Percentiles rank a stretch among this genome's conserved stretches.
Conservation (phyloP, 2,888 invertebrate genomes). For the Bimastos eiseni region DNA sequence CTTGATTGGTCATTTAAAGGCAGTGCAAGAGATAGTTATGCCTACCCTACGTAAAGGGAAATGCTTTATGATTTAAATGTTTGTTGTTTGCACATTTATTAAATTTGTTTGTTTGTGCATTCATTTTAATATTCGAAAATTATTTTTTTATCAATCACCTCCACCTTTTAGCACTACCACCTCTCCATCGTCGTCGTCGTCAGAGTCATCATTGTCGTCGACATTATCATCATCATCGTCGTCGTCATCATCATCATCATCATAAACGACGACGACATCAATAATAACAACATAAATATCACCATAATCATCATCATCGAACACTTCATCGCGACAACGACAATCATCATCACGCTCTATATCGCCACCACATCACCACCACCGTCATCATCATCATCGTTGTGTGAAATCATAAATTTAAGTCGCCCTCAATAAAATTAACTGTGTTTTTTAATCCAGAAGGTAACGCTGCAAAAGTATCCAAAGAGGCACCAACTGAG, state of each 20-base stretch:
- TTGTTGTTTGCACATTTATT: not conserved
- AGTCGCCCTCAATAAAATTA: not conserved
- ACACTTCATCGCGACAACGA: no score
- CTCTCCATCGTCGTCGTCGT: not conserved
- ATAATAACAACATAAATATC: no score
- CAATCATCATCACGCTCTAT: no score
- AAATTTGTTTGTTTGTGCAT: not conserved
- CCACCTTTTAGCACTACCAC: not conserved
- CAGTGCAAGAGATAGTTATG: no score
- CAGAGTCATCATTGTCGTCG: not conserved
- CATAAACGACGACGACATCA: not conserved
- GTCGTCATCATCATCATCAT: not conserved
- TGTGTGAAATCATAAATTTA: not conserved
- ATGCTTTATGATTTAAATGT: no score
- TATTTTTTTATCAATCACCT: not conserved
- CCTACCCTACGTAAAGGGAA: no score
- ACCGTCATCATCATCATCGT: not conserved
- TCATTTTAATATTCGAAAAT: not conserved
- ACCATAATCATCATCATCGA: no score
- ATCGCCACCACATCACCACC: no score
- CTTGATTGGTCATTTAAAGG: no score
- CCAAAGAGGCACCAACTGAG: not conserved
- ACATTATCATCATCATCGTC: not conserved
- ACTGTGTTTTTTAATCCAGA: not conserved
- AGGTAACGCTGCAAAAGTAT: not conserved